Conservation (phyloP, 1,140 invertebrate genomes). For the Pomacea maculata region DNA sequence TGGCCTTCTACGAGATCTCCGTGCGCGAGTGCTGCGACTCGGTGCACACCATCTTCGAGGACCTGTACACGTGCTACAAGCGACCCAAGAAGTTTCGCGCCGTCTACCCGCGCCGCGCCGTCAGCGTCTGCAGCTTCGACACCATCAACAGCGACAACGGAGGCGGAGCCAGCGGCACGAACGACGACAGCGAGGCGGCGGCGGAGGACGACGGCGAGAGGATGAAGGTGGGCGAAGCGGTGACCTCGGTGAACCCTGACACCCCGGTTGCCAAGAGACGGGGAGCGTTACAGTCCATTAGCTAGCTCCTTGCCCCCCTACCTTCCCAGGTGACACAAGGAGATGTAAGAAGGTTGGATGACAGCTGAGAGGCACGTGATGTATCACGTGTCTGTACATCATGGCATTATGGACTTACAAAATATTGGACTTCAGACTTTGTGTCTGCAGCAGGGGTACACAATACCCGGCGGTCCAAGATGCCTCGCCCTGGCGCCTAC, state of each 20-base stretch:
- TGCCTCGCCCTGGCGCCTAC: too few relatives aligned
- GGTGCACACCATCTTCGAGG: constrained; percentile 39
- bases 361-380: too few relatives aligned
- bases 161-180: background rate
- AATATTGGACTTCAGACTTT: too few relatives aligned
- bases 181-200: background rate
- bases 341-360: too few relatives aligned
- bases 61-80: constrained; percentile 40
- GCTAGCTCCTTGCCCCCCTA: background rate
- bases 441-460: too few relatives aligned
- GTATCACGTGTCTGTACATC: too few relatives aligned
- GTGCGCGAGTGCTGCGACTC: constrained; percentile 79
- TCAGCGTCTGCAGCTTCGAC: constrained; percentile 21
- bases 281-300: constrained; percentile 33
- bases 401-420: too few relatives aligned
- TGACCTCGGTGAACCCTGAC: background rate
- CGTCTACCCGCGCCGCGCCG: constrained; percentile 18
- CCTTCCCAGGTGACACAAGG: too few relatives aligned
- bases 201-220: background rate
- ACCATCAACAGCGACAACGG: background rate
- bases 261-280: constrained; percentile 10
- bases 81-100: constrained; percentile 30
- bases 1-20: constrained; percentile 85
- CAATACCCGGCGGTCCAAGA: too few relatives aligned
- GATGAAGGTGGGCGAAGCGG: background rate